phyloP scores from a whole-genome alignment of 1,140 invertebrate genomes.

The Drosophila bocqueti region DNA sequence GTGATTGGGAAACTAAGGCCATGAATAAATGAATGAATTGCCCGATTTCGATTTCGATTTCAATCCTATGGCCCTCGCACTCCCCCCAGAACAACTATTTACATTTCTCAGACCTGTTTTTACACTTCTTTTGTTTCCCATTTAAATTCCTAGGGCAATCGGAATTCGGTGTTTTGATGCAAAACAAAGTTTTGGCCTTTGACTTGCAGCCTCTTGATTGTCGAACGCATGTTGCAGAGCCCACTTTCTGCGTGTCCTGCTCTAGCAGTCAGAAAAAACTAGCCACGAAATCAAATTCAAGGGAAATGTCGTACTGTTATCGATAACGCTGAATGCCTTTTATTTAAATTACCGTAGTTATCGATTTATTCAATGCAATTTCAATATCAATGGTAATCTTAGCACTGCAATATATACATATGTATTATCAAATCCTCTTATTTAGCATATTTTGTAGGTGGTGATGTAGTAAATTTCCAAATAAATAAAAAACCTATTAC shows the following conservation, averaged over 20 bases:
- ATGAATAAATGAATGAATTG: constrained; percentile 63
- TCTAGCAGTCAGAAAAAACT: background rate
- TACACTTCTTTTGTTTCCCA: background rate
- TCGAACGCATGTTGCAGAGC: constrained; percentile 29
- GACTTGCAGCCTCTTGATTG: constrained; percentile 43
- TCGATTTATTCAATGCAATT: too few relatives aligned
- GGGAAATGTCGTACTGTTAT: too few relatives aligned
- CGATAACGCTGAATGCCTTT: too few relatives aligned
- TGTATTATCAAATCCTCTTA: too few relatives aligned
- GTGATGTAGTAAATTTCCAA: too few relatives aligned
- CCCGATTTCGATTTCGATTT: constrained; percentile 34
- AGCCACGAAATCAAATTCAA: background rate
- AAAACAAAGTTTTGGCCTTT: constrained; percentile 32
- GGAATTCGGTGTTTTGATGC: background rate
- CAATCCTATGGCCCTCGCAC: constrained; percentile 5
- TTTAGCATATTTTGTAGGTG: too few relatives aligned
- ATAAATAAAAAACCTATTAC: too few relatives aligned
- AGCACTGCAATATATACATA: too few relatives aligned
- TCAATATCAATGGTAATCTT: too few relatives aligned
- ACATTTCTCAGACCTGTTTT: background rate
- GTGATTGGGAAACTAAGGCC: constrained; percentile 34
- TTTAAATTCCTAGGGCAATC: constrained; percentile 7
- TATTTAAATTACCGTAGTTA: too few relatives aligned
- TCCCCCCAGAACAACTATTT: background rate
- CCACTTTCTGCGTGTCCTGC: background rate